These are phyloP conservation scores for Gambusia holbrooki DNA, from an alignment of 2,113 vertebrate species.

Conservation along the genomic window DNA sequence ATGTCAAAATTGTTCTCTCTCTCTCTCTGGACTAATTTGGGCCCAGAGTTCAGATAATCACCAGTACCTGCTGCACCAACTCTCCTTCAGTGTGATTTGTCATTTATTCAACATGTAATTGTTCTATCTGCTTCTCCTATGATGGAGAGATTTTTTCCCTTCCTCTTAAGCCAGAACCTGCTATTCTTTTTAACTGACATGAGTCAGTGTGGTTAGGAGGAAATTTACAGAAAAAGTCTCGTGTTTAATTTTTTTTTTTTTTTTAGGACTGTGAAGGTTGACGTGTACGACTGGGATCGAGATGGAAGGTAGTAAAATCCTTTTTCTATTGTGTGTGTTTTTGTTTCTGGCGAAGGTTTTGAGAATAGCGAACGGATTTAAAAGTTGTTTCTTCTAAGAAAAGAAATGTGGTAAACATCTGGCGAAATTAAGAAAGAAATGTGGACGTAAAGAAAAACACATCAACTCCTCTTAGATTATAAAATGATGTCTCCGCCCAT, in stretches of 20 bases:
- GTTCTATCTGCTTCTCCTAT: constrained; percentile 16
- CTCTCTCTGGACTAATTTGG: background rate
- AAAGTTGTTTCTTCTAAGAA: background rate
- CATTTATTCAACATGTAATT: constrained; percentile 37
- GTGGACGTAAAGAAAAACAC: constrained; percentile 8
- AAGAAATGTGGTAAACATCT: background rate
- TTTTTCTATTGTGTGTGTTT: background rate
- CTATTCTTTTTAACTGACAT: constrained; percentile 22
- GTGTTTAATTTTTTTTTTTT: background rate
- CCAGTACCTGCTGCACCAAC: constrained; percentile 11
- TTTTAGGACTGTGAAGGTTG: constrained; percentile 93
- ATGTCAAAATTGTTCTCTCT: constrained; percentile 11
- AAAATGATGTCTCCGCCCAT: constrained; percentile 9
- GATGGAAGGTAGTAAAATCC: constrained; percentile 93
- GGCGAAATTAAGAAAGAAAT: background rate
- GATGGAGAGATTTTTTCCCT: background rate
- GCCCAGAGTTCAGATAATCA: constrained; percentile 4
- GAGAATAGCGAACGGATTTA: background rate
- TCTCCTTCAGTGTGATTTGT: constrained; percentile 1
- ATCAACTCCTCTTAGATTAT: constrained; percentile 1
- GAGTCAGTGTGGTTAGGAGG: background rate
- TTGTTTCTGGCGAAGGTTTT: constrained; percentile 2
- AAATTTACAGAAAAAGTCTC: constrained; percentile 1
- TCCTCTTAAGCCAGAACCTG: constrained; percentile 6
- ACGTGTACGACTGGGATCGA: constrained; percentile 97